Evolutionary conservation across 1,140 invertebrate genomes (phyloP), one percentile per base, ranked within the genome.

Genomic region (Chrysoperla carnea): DNA sequence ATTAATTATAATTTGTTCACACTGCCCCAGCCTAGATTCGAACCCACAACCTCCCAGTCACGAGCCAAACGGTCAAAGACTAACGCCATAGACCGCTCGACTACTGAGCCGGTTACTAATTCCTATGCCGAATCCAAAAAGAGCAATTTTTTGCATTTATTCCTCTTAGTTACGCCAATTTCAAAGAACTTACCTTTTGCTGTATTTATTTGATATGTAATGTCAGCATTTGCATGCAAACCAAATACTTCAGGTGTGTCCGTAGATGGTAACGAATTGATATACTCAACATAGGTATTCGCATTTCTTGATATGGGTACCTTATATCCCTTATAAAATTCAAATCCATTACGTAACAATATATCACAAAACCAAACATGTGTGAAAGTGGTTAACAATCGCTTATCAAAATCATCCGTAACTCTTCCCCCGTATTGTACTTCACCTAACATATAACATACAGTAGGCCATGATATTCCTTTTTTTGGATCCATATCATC

Each of bases 401-500:
- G 69, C 61, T 93, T 93, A 59, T 94, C 91, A 61, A 89, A 94
- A 56, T 96, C 91, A 56, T 96, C 92, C 0, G 92, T 96, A 0
- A 96, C 91, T 52, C 92, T 66, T 1, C 93, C 93, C 11, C 93
- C 93, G 59, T 96, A 97, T 59, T 94, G 88, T 5, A 95, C 91
- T 64, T 97, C 91, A 23, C 91, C 91, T 35, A 96, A 76, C 91
- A 98, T 97, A 52, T 96, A 98, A 53, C 92, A 90, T 1, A 98
- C 80, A 1, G 92, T 97, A 28, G 87, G 84, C 91, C 91, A 98
- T 0, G 91, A 96, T 40, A 97, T 88, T 29, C 89, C 89, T 70
- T 91, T 92, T 57, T 93, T 97, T 0, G 87, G 82, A 63, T 97
- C 92, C 73, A 96, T 90, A 59, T 97, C 93, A 61, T 97, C 93